Conservation (phyloP, 2,888 invertebrate genomes). For the Steinernema scapterisci region DNA sequence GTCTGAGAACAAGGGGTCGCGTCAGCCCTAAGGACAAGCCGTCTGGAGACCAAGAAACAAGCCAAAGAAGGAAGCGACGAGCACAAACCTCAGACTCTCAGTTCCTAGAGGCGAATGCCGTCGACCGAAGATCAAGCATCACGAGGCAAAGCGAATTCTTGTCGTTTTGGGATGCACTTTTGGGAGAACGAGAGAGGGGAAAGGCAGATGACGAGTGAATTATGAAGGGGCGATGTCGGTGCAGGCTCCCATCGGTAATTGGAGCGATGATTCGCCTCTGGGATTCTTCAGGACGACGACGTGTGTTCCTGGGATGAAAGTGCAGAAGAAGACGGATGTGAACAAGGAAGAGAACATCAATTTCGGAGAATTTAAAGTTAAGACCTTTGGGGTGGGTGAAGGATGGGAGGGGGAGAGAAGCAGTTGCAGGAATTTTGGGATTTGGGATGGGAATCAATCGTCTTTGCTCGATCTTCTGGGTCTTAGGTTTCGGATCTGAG, state of each 20-base stretch:
- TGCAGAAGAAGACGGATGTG: slow-evolving; percentile 2
- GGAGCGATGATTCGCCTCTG: background rate
- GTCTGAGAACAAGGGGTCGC: too few relatives aligned
- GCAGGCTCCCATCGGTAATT: too few relatives aligned
- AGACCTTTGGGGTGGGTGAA: too few relatives aligned
- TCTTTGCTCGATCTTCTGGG: too few relatives aligned
- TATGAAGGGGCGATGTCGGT: background rate
- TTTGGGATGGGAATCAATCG: too few relatives aligned
- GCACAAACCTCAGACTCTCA: too few relatives aligned
- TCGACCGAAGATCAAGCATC: slow-evolving; percentile 2
- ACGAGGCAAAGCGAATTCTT: background rate
- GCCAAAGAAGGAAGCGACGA: background rate
- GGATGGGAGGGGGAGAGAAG: too few relatives aligned
- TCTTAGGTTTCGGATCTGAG: too few relatives aligned
- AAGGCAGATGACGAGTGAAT: slow-evolving; percentile 14
- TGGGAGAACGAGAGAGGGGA: background rate
- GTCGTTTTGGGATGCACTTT: slow-evolving; percentile 1
- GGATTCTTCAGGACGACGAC: background rate
- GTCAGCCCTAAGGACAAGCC: background rate
- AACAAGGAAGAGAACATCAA: slow-evolving; percentile 29
- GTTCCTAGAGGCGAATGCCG: too few relatives aligned
- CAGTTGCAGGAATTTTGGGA: too few relatives aligned
- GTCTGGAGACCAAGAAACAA: background rate
- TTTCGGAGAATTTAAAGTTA: background rate
- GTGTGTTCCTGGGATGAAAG: background rate